These are phyloP conservation scores for Formica exsecta DNA, from an alignment of 1,140 invertebrate genomes.

Conservation along the genomic window DNA sequence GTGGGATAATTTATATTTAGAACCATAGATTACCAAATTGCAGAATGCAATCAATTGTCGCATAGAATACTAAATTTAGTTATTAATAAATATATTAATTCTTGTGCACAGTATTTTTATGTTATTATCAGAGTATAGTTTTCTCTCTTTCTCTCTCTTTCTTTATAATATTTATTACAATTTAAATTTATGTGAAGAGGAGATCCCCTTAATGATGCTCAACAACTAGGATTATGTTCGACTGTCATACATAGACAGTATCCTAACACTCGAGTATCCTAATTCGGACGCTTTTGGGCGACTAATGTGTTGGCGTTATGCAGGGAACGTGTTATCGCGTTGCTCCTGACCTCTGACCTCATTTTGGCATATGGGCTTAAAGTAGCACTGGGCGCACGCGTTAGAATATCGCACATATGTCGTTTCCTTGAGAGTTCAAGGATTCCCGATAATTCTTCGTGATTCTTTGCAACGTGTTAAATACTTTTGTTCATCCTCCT, in stretches of 20 bases:
- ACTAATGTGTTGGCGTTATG: slow-evolving; percentile 9
- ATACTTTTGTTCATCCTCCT: background rate
- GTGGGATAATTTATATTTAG: background rate
- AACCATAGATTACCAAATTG: background rate
- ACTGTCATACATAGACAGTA: background rate
- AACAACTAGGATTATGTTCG: background rate
- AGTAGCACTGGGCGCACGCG: slow-evolving; percentile 11
- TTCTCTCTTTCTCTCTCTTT: too few relatives aligned
- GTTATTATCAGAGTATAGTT: background rate
- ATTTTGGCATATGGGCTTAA: slow-evolving; percentile 32
- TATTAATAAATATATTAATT: background rate
- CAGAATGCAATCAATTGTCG: background rate
- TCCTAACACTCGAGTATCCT: background rate
- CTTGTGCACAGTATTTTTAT: background rate
- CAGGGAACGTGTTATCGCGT: slow-evolving; percentile 29
- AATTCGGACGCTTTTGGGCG: background rate
- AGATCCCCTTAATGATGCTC: background rate
- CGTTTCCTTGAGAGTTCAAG: background rate
- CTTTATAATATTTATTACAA: background rate
- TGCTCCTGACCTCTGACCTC: slow-evolving; percentile 48
- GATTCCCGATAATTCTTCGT: background rate
- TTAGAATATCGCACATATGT: background rate
- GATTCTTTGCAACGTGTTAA: background rate
- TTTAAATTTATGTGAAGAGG: background rate
- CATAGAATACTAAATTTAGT: background rate